Evolutionary conservation across 2,113 vertebrate genomes (phyloP), one percentile per base, ranked within the genome.

Genomic region (Regulus satrapa): DNA sequence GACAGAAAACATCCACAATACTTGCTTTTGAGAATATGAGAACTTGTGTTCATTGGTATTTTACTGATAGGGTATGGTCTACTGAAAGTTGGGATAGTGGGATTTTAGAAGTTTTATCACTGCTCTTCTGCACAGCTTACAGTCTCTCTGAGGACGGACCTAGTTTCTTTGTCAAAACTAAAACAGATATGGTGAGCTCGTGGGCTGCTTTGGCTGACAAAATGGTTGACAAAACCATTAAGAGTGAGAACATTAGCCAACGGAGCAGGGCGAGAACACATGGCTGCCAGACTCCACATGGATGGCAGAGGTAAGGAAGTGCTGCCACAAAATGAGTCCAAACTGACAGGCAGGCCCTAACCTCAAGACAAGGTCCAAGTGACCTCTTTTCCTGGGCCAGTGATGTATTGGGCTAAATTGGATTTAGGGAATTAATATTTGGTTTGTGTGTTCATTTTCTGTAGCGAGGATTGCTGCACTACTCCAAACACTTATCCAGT

Each of bases 231-330:
- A 84, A 87, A 72, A 49, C 12, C 21, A 46, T 12, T 28, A 71
- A 9, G 1, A 56, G 10, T 16, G 43, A 2, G 8, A 71, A 58
- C 15, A 75, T n/a, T 5, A 72, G n/a, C 43, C 0, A 0, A 9
- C 2, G 8, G 12, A 14, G 16, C n/a, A 21, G 23, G 32, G 17
- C 9, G 8, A 71, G 28, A 83, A 29, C 10, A 52, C 7, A 34
- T 0, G 1, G n/a, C 28, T 38, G 10, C 28, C 18, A 51, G 32
- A 46, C 4, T 31, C 1, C 13, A 17, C 0, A 0, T 10, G 32
- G 54, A 80, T 76, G 45, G 29, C 23, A 80, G 49, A 64, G 14
- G 20, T 73, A 58, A 59, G 54, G 36, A 80, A 59, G 3, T 34
- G 12, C 9, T 54, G 32, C 29, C 81, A 46, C 2, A 6, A 55